Evolutionary conservation across 2,113 vertebrate genomes (phyloP).

Genomic region (Martes martes): DNA sequence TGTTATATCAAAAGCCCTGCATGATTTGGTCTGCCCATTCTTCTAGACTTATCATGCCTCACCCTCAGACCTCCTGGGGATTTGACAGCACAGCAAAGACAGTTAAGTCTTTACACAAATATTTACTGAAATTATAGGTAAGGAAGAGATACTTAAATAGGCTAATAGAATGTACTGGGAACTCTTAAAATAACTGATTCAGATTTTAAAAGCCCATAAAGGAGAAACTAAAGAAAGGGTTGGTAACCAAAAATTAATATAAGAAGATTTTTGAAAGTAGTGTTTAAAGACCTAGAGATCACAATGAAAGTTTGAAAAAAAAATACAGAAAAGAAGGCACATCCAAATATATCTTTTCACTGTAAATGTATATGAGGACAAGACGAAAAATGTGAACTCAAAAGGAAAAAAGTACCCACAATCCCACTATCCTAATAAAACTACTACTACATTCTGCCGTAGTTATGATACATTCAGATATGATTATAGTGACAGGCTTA

Average conservation of each 20-base stretch:
- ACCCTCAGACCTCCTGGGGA: background rate
- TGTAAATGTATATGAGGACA: background rate
- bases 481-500: background rate
- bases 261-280: conserved; percentile 9
- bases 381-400: background rate
- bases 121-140: conserved; percentile 1
- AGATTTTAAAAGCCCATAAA: conserved; percentile 1
- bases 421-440: background rate
- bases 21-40: background rate
- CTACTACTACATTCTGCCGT: background rate
- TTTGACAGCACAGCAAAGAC: conserved; percentile 4
- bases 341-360: background rate
- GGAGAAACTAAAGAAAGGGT: background rate
- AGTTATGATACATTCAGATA: background rate
- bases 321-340: background rate
- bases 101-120: background rate
- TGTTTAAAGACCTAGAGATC: background rate
- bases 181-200: background rate
- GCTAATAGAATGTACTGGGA: background rate
- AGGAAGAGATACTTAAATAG: background rate
- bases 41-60: background rate
- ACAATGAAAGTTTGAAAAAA: background rate
- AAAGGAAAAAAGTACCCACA: background rate
- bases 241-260: background rate
- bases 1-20: background rate